A percentile compares a stretch with the other conserved stretches of the same genome.
Evolutionary conservation across 2,888 invertebrate species (phyloP).

Genomic region (Diabrotica balteata): DNA sequence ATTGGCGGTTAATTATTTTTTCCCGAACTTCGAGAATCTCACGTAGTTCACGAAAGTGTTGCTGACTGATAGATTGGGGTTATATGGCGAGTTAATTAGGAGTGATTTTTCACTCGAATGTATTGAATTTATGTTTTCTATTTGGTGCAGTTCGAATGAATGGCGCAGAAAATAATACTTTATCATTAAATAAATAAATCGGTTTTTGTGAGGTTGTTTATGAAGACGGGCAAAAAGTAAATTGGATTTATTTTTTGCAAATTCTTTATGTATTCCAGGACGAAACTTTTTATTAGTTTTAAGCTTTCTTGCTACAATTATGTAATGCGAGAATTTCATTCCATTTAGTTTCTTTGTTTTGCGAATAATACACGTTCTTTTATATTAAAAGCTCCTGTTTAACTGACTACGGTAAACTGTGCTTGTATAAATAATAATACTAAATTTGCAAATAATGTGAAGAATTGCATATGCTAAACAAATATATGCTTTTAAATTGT

Average conservation of each 20-base stretch:
- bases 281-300: background rate
- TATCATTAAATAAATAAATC: no score
- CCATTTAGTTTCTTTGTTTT: no score
- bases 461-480: no score
- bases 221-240: background rate
- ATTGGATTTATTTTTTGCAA: background rate
- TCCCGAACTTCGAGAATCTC: conserved; percentile 17
- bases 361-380: background rate
- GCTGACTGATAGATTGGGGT: conserved; percentile 21
- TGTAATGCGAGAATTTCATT: no score
- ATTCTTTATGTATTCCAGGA: background rate
- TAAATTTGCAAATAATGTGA: no score
- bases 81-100: conserved; percentile 16
- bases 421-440: no score
- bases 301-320: no score
- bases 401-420: no score
- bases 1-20: conserved; percentile 28
- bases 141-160: background rate
- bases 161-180: background rate
- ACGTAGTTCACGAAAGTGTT: conserved; percentile 18
- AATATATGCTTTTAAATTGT: no score
- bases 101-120: conserved; percentile 2
- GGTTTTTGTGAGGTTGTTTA: no score
- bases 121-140: conserved; percentile 2
- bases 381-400: no score